Base-by-base conservation (phyloP, 2,888 invertebrate species). In the Zaprionus obscuricornis region DNA sequence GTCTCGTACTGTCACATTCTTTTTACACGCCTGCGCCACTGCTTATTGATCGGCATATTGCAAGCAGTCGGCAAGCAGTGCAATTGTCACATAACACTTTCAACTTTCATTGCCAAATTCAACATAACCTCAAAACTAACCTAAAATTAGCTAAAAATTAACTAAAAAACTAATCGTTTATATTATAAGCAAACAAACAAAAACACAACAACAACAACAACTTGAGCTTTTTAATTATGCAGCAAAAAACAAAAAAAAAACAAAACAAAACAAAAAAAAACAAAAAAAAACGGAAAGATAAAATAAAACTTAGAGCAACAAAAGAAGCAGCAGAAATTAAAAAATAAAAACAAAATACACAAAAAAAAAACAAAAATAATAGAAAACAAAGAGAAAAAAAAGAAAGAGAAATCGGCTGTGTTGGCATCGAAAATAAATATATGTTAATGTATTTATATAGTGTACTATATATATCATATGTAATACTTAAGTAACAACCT, bases 151-250 rank as follows among this genome's bases (percentile, higher is more conserved):
- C 36, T 59, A 81, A 63, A 60, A 65, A 49, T 75, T 66, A 59
- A 75, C 62, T 66, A 84, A 66, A 69, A 47, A 78, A 57, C 75
- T 66, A 81, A 74, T 66, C 63, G 74, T 81, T 84, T 77, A 79
- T 76, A 72, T 69, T 60, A 62, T 83, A 77, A 77, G 82, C 85
- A 66, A 56, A n/a, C n/a, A n/a, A 6, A 33, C 13, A 33, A 33
- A 29, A 29, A 24, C 24, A 5, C 24, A 29, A 29, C 8, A 8
- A n/a, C n/a, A n/a, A n/a, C n/a, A n/a, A n/a, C 24, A 49, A 77
- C 62, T 82, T 77, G 85, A 85, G 78, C 85, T 78, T 78, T 78
- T 84, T 65, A 74, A 81, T 77, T 85, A 77, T 77, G 78, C 85
- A 77, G 55, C 39, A 57, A 42, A 75, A 52, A 29, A 22, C 11